Conservation (phyloP, 2,888 invertebrate species). For the Acrobasis suavella region DNA sequence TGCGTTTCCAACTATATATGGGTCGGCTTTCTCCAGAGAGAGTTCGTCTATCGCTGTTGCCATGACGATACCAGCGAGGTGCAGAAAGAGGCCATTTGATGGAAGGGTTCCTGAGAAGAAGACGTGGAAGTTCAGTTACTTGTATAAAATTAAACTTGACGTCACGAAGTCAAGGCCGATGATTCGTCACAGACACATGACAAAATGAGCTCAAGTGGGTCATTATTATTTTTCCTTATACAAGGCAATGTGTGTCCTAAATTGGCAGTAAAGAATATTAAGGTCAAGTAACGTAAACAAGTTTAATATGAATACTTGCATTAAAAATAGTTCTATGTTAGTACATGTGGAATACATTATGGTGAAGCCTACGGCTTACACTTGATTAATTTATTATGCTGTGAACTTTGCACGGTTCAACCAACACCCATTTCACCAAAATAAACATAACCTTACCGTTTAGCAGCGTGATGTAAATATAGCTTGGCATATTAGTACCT, state of each 20-base stretch:
- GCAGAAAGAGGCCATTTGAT: conserved; percentile 72
- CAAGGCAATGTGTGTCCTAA: neutral
- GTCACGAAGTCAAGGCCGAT: neutral
- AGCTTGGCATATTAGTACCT: too few species aligned
- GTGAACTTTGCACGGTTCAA: neutral
- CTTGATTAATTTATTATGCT: neutral
- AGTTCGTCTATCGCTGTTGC: conserved; percentile 68
- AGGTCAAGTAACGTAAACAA: conserved; percentile 3
- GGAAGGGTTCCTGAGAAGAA: conserved; percentile 68
- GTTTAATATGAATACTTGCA: neutral
- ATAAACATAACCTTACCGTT: conserved; percentile 46
- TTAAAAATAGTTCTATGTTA: too few species aligned
- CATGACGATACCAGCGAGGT: conserved; percentile 65
- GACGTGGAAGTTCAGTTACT: neutral
- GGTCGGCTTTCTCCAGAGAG: conserved; percentile 61
- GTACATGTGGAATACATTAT: too few species aligned
- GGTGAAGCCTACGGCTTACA: neutral
- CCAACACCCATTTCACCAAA: neutral
- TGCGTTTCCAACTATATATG: conserved; percentile 82
- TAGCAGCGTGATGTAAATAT: neutral
- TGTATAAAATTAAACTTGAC: neutral
- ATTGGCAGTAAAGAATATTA: neutral
- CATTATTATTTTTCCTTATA: conserved; percentile 1
- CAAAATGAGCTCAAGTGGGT: neutral
- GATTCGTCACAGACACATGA: neutral